These are phyloP conservation scores for Elaphurus davidianus DNA, from an alignment of 2,113 vertebrate species.

Conservation along the genomic window DNA sequence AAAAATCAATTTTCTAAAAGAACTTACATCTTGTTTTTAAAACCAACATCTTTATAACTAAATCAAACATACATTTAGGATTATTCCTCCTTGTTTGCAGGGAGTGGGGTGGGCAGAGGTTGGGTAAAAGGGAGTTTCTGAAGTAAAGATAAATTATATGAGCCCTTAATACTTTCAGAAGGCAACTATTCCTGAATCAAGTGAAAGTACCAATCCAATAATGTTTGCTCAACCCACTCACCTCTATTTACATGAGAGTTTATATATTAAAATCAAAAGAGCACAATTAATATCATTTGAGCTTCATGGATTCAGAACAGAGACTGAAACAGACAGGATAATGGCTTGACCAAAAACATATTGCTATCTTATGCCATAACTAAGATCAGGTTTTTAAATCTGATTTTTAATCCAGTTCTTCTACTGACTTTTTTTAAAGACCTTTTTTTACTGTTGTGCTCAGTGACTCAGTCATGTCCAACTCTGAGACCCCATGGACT, in stretches of 20 bases:
- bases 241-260: not conserved
- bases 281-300: not conserved
- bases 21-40: not conserved
- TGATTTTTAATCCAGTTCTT: constrained; percentile 18
- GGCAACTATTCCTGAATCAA: not conserved
- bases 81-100: not conserved
- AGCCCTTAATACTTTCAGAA: not conserved
- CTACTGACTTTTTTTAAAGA: not conserved
- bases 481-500: no score
- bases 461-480: no score
- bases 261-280: constrained; percentile 6
- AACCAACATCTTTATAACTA: constrained; percentile 7
- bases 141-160: not conserved
- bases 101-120: not conserved
- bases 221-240: not conserved
- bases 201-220: not conserved
- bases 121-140: not conserved
- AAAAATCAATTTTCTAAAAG: not conserved
- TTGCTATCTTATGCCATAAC: not conserved
- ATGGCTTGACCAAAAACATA: not conserved
- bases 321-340: not conserved
- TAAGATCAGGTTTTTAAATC: not conserved
- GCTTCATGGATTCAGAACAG: not conserved
- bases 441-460: not conserved
- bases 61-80: not conserved